Base-by-base conservation (phyloP, 2,888 invertebrate species). In the Eilema caniola region DNA sequence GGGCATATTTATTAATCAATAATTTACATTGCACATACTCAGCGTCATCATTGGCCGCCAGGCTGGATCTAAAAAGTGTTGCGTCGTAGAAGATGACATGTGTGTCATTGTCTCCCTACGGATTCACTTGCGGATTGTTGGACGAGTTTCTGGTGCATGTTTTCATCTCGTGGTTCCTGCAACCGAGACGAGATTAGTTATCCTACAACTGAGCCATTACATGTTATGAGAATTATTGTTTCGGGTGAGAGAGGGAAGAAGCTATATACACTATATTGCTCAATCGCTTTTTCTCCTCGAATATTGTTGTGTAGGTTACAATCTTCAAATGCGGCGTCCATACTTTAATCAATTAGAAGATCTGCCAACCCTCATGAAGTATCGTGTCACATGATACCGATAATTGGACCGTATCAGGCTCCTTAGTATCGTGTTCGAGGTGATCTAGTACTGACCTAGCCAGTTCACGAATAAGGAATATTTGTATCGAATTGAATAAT, bases 381-480 rank as follows among this genome's bases (percentile, higher is more conserved):
- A 28, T 78, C 47, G 62, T 65, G 80, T 81, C 74, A 86, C 79
- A 82, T 70, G 77, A 74, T 75, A 79, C 79, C 83, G 86, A 71
- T 88, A 90, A 90, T 88, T 88, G 86, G 88, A 87, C 83, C 83
- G 84, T 86, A 85, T 81, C 80, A 84, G 77, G 79, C 78, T 78
- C 75, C 81, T 84, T 79, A 83, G 83, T 85, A 84, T 86, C 74
- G 77, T 69, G 70, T 83, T 88, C 90, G 89, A 92, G 90, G 91
- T 87, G 85, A 89, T 85, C 89, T 77, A 79, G 84, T 81, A 69
- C 73, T 86, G 89, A 87, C 89, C 90, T 88, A 86, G 86, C 73
- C 53, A 53, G 53, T 64, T 80, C 83, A 78, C 84, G 80, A 77
- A 77, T 84, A 80, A 80, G 74, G 71, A 71, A 72, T 68, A 75